phyloP scores from a whole-genome alignment of 2,888 invertebrate species.

The Drosophila greeni region DNA sequence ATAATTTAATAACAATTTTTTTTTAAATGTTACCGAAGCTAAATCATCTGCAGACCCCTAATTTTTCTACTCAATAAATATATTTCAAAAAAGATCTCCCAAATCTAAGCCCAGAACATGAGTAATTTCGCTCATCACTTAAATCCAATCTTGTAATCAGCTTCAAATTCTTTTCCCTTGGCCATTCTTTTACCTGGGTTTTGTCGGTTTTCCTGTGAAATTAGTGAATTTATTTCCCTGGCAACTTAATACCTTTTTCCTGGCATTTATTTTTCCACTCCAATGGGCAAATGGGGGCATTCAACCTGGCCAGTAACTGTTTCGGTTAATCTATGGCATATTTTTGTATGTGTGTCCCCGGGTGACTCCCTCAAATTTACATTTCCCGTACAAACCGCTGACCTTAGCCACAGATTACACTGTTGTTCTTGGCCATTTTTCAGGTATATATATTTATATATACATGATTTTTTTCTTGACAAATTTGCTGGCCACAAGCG shows the following conservation, averaged over 20 bases:
- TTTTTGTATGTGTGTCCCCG: not conserved
- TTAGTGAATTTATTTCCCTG: conserved; percentile 12
- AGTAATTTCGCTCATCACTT: not conserved
- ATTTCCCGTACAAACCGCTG: conserved; percentile 17
- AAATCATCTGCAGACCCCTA: too few species aligned
- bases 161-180: not conserved
- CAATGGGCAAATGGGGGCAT: conserved; percentile 21
- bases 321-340: conserved; percentile 17
- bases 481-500: conserved; percentile 59
- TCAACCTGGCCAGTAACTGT: conserved; percentile 33
- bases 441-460: not conserved
- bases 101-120: not conserved
- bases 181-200: not conserved
- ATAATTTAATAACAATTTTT: too few species aligned
- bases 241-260: conserved; percentile 11
- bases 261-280: conserved; percentile 1
- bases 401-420: conserved; percentile 24
- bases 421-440: conserved; percentile 54
- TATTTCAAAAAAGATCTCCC: not conserved
- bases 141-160: conserved; percentile 1
- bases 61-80: not conserved
- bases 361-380: conserved; percentile 16
- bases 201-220: conserved; percentile 5
- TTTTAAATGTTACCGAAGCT: too few species aligned
- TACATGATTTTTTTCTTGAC: conserved; percentile 37